Conservation (phyloP, 2,888 invertebrate genomes). For the Chrysolina haemoptera region DNA sequence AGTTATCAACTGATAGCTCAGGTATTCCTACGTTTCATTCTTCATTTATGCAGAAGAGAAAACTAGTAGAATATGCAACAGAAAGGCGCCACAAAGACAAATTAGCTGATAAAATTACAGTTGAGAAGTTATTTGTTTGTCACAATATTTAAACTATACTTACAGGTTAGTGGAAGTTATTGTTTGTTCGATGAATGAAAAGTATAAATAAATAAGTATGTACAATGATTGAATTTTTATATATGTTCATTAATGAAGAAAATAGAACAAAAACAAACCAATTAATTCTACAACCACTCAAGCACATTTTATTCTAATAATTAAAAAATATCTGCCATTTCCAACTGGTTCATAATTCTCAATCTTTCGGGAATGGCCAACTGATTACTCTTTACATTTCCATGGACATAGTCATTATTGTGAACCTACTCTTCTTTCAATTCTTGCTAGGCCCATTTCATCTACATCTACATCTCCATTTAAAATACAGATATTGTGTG, state of each 20-base stretch:
- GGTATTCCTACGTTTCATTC: not conserved
- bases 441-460: conserved; percentile 11
- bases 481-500: conserved; percentile 51
- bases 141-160: not conserved
- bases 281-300: not conserved
- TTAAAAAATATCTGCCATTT: conserved; percentile 20
- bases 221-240: not conserved
- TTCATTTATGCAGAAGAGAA: conserved; percentile 11
- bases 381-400: conserved; percentile 18
- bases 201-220: not conserved
- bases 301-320: not conserved
- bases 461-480: conserved; percentile 35
- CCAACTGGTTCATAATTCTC: conserved; percentile 23
- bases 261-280: not conserved
- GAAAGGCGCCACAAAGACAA: conserved; percentile 22
- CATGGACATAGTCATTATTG: conserved; percentile 23
- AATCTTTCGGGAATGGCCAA: conserved; percentile 16
- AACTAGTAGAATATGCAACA: not conserved
- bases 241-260: not conserved
- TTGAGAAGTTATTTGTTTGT: not conserved
- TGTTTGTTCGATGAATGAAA: not conserved
- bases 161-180: not conserved
- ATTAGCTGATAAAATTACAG: not conserved
- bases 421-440: conserved; percentile 27
- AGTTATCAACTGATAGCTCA: not conserved